Evolutionary conservation across 2,797 vertebrate species (phyloP).

Genomic region (Aulostomus chinensis): DNA sequence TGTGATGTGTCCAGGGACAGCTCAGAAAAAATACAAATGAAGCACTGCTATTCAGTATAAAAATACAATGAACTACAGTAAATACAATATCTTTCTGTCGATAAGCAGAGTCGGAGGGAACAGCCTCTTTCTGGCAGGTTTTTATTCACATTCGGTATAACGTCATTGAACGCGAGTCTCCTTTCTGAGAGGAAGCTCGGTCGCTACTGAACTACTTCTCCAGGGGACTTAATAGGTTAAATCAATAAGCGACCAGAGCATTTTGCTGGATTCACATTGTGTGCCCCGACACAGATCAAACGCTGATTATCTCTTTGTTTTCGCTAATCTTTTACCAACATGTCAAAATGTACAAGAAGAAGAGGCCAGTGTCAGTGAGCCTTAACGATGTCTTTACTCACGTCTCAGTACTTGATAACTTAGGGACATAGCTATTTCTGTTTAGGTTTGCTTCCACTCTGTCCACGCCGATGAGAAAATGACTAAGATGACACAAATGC

Average conservation of each 20-base stretch:
- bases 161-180: slow-evolving; percentile 32
- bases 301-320: slow-evolving; percentile 10
- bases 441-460: background rate
- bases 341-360: slow-evolving; percentile 7
- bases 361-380: background rate
- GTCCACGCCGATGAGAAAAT: background rate
- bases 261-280: slow-evolving; percentile 10
- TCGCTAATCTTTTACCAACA: slow-evolving; percentile 12
- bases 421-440: background rate
- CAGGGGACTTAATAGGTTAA: slow-evolving; percentile 29
- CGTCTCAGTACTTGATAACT: slow-evolving; percentile 9
- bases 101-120: no score
- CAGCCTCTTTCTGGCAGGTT: slow-evolving; percentile 18
- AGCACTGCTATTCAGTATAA: no score
- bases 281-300: slow-evolving; percentile 25
- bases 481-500: background rate
- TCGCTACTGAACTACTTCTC: slow-evolving; percentile 16
- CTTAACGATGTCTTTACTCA: background rate
- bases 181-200: slow-evolving; percentile 14
- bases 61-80: no score
- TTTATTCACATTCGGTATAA: slow-evolving; percentile 27
- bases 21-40: no score
- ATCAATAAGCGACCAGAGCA: slow-evolving; percentile 25
- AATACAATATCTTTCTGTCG: no score
- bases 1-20: no score